Evolutionary conservation across 30 jellyfish, hydroid and myxozoan genomes (phyloP).

Genomic region (Aurelia sp.): DNA sequence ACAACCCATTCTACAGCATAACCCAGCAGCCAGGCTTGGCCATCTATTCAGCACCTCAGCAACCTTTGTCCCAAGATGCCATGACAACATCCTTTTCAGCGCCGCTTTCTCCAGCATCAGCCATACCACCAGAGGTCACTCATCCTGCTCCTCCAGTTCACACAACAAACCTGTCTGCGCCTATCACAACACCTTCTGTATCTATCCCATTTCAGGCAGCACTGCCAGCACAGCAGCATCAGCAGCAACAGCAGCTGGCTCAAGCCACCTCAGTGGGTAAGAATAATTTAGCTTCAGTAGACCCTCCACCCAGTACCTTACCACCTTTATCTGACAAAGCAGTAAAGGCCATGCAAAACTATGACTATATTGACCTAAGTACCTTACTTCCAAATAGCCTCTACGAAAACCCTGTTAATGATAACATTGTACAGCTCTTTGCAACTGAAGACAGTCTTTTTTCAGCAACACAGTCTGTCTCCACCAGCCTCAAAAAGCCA

Average conservation of each 20-base stretch:
- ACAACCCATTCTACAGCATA: too few relatives aligned
- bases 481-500: conserved; percentile 12
- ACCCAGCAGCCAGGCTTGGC: too few relatives aligned
- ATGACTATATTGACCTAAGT: conserved; percentile 5
- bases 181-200: background rate
- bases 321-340: conserved; percentile 12
- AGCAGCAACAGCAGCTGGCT: background rate
- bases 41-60: too few relatives aligned
- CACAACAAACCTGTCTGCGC: conserved; percentile 1
- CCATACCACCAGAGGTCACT: background rate
- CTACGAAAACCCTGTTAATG: background rate
- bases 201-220: background rate
- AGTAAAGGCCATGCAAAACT: background rate
- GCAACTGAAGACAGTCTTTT: background rate
- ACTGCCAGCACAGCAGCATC: conserved; percentile 8
- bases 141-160: background rate
- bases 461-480: conserved; percentile 11
- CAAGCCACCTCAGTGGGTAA: conserved; percentile 4
- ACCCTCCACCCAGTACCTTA: conserved; percentile 1
- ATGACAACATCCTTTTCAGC: too few relatives aligned
- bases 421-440: background rate
- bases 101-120: conserved; percentile 26
- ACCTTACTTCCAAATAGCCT: conserved; percentile 21
- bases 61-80: too few relatives aligned
- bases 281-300: background rate